These are phyloP conservation scores for Tiliacea citrago DNA, from an alignment of 2,888 invertebrate species.

Conservation along the genomic window DNA sequence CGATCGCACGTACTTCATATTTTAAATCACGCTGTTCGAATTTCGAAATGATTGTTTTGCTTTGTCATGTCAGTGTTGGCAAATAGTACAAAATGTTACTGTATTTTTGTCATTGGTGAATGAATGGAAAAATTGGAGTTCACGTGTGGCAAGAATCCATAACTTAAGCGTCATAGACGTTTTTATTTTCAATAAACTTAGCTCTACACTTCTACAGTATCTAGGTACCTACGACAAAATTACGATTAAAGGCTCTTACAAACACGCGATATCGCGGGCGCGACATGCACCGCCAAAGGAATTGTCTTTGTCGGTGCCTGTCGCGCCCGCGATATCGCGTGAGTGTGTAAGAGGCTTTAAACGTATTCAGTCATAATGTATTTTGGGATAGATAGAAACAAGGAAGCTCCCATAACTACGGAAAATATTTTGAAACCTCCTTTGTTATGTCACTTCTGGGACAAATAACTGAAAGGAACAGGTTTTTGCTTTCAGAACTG, in stretches of 20 bases:
- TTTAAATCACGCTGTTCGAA: conserved; percentile 44
- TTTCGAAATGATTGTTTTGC: conserved; percentile 28
- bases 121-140: not conserved
- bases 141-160: not conserved
- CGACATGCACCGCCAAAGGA: no score
- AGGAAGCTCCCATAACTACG: not conserved
- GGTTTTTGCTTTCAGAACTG: conserved; percentile 37
- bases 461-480: conserved; percentile 36
- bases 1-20: conserved; percentile 59
- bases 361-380: conserved; percentile 11
- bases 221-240: conserved; percentile 1
- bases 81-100: conserved; percentile 13
- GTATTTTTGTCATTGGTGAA: conserved; percentile 15
- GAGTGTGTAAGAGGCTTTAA: no score
- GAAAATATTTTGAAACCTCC: conserved; percentile 24
- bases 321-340: no score
- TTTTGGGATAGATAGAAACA: conserved; percentile 35
- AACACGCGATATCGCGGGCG: no score
- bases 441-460: conserved; percentile 42
- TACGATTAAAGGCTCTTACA: no score
- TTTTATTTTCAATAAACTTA: no score
- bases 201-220: not conserved
- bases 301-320: no score
- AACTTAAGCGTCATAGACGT: not conserved
- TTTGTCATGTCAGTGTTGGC: conserved; percentile 33